phyloP scores from a whole-genome alignment of 2,888 invertebrate species.

The Leucophenga montana region DNA sequence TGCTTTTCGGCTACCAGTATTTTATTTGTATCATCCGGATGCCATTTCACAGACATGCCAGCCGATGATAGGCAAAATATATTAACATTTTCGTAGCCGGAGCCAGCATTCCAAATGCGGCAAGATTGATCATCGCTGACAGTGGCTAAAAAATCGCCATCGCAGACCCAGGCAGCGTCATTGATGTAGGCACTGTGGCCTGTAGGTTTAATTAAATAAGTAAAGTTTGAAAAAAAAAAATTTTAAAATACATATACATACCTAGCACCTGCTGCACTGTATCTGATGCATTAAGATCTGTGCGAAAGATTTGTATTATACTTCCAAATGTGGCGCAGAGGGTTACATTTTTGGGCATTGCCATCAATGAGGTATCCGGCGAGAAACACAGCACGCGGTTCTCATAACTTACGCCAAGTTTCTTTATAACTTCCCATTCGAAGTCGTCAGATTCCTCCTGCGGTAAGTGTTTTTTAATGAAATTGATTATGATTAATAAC shows the following conservation, averaged over 20 bases:
- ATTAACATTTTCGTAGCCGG: conserved; percentile 74
- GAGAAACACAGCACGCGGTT: conserved; percentile 77
- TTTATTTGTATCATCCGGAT: conserved; percentile 80
- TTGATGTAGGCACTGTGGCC: conserved; percentile 83
- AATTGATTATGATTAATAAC: not conserved
- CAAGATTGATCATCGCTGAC: conserved; percentile 85
- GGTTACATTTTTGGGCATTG: conserved; percentile 75
- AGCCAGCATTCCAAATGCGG: conserved; percentile 78
- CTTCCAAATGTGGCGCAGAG: conserved; percentile 75
- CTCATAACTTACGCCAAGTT: conserved; percentile 75
- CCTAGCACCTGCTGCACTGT: conserved; percentile 72
- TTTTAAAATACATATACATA: conserved; percentile 42
- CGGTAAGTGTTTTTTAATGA: not conserved
- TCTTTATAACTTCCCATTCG: conserved; percentile 75
- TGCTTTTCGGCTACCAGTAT: conserved; percentile 83
- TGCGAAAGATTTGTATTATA: conserved; percentile 76
- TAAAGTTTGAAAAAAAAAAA: not conserved
- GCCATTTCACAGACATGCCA: conserved; percentile 80
- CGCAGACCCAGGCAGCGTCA: conserved; percentile 80
- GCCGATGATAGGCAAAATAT: conserved; percentile 80
- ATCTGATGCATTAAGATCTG: conserved; percentile 75
- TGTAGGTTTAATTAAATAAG: too few relatives aligned
- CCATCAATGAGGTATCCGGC: conserved; percentile 77
- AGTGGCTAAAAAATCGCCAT: conserved; percentile 81
- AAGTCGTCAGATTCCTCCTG: conserved; percentile 76